Evolutionary conservation across 2,888 invertebrate species (phyloP), one percentile per base, ranked within the genome.

Genomic region (Nomada flava): DNA sequence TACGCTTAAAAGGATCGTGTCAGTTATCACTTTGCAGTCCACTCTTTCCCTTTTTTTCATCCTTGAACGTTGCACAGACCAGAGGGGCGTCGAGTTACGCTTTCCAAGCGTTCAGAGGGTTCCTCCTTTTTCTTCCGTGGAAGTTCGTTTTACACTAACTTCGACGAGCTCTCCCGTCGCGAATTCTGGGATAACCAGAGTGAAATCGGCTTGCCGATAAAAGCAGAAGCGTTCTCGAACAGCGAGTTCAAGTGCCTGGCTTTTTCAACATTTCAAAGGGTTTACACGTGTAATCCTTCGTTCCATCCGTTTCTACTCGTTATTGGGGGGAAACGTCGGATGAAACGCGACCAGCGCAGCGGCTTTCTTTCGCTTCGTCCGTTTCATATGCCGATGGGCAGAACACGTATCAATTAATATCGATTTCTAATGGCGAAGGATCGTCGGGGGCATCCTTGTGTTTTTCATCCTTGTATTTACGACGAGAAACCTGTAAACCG

Each of bases 1-100:
- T 70, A 59, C 52, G 44, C 36, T 65, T 47, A 53, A 60, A 60
- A 60, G 60, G 47, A 65, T 65, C 79, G 79, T 60, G 79, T 79
- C 79, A 65, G 78, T 79, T 70, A 78, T 78, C 79, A 36, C 47
- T 65, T 78, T 47, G 50, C 71, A 65, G 53, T 47, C 36, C 18
- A 60, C 42, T 78, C 65, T 71, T 79, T 36, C 69, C 59, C 53
- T 64, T 69, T 69, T 36, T 7, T 23, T 23, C 29, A 36, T 36
- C 36, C 1, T 36, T 7, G 36, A 36, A 36, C 36, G 36, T 36
- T 7, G 36, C 36, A 7, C 36, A 7, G 36, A 36, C 36, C 36
- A 36, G 36, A 36, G 36, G 7, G 36, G 36, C 9, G 59, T 79
- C 78, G 10, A 42, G 64, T 79, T 78, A 70, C 79, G 26, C 64